Conservation (phyloP, 2,888 invertebrate genomes). For the Scaptodrosophila latifasciaeformis region DNA sequence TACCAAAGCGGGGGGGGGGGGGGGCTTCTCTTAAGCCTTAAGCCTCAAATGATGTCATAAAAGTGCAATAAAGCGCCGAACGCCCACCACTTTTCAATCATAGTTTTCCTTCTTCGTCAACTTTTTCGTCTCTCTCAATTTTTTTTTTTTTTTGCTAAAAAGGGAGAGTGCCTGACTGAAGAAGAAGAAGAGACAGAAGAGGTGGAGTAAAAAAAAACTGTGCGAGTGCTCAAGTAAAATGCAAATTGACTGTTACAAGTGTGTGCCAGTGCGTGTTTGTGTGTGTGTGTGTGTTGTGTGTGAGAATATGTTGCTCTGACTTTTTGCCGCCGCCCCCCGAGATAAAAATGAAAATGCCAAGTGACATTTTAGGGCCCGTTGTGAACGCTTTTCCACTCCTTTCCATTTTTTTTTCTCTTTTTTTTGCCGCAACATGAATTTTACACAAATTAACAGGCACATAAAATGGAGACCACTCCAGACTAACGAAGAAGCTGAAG, state of each 20-base stretch:
- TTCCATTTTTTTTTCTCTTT: neutral
- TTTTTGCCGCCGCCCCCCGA: too few relatives aligned
- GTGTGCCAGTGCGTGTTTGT: neutral
- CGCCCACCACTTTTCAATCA: constrained; percentile 17
- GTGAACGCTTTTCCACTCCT: neutral
- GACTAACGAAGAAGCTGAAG: too few relatives aligned
- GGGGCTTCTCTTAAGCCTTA: neutral
- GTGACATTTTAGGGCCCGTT: constrained; percentile 11
- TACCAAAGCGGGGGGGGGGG: too few relatives aligned
- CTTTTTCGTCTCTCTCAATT: neutral
- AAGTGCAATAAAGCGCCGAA: constrained; percentile 52
- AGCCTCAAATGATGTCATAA: constrained; percentile 38
- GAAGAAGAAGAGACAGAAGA: constrained; percentile 3
- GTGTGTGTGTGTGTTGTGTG: neutral
- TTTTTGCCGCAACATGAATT: neutral
- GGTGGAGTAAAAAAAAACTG: constrained; percentile 26
- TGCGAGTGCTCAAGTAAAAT: constrained; percentile 54
- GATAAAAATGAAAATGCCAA: too few relatives aligned
- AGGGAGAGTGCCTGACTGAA: neutral
- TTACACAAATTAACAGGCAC: constrained; percentile 12
- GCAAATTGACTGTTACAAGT: constrained; percentile 51
- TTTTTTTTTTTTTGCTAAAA: too few relatives aligned
- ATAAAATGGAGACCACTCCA: too few relatives aligned
- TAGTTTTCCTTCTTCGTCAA: constrained; percentile 3
- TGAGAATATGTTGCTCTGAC: neutral